Evolutionary conservation across 2,888 invertebrate species (phyloP).

Genomic region (Zygogramma bicolorata): DNA sequence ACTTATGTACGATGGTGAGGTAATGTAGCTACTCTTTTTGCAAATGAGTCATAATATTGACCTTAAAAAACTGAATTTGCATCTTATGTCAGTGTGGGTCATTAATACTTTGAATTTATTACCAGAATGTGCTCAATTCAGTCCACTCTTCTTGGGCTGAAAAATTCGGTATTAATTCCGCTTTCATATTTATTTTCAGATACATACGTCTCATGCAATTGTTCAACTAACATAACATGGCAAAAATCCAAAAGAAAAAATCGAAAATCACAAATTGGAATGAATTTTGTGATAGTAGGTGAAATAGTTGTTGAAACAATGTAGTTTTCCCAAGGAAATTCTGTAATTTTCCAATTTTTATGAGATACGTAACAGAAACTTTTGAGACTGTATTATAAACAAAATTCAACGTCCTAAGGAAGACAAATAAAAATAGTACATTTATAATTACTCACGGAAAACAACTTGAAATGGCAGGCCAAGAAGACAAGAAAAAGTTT

Average conservation of each 20-base stretch:
- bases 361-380: constrained; percentile 51
- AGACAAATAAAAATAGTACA: constrained; percentile 49
- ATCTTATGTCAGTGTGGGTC: constrained; percentile 42
- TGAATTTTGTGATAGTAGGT: constrained; percentile 36
- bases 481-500: constrained; percentile 79
- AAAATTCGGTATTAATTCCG: constrained; percentile 13
- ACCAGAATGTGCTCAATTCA: constrained; percentile 24
- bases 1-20: not conserved
- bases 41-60: constrained; percentile 40
- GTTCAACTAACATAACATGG: constrained; percentile 33
- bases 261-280: constrained; percentile 28
- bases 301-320: constrained; percentile 42
- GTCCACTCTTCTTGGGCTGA: constrained; percentile 14
- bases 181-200: constrained; percentile 8
- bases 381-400: constrained; percentile 48
- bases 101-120: constrained; percentile 36
- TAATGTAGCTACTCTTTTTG: constrained; percentile 14
- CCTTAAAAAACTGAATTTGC: constrained; percentile 53
- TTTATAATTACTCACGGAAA: constrained; percentile 35
- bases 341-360: constrained; percentile 32
- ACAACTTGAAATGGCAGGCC: constrained; percentile 54
- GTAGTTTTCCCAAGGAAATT: constrained; percentile 40
- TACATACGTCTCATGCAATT: constrained; percentile 8
- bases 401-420: constrained; percentile 47
- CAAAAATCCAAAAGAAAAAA: constrained; percentile 33